Evolutionary conservation across 2,888 invertebrate genomes (phyloP).

Genomic region (Scaptomyza tumidula): DNA sequence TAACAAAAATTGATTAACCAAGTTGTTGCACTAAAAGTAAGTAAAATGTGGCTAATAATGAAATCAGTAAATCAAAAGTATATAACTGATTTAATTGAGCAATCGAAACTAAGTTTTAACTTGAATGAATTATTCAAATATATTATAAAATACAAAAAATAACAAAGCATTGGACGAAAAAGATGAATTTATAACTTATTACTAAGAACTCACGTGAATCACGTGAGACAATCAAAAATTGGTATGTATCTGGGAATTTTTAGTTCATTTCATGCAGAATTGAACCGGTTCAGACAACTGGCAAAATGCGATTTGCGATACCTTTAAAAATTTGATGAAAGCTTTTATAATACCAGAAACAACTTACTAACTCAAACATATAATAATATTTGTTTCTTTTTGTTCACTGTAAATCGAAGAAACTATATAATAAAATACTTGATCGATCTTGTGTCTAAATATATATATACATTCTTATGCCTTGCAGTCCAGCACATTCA

Average conservation of each 20-base stretch:
- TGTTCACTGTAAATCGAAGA: no score
- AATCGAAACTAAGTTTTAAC: no score
- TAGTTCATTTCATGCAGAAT: neutral
- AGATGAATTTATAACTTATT: neutral
- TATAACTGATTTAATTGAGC: no score
- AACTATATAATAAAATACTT: no score
- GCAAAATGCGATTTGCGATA: no score
- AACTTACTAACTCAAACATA: no score
- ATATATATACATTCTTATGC: neutral
- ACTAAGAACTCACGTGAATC: neutral
- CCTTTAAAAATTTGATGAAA: neutral
- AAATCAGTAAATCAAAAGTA: no score
- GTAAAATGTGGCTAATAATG: neutral
- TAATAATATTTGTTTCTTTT: no score
- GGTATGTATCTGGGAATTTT: neutral
- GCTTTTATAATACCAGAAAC: neutral
- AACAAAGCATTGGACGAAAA: neutral
- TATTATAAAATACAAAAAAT: no score
- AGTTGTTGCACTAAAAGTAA: neutral
- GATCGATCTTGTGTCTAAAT: neutral
- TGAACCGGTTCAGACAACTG: no score
- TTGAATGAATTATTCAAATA: no score
- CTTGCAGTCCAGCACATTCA: conserved; percentile 88
- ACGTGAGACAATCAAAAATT: neutral
- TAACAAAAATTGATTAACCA: neutral